A percentile compares a stretch with the other conserved stretches of the same genome.
These are phyloP conservation scores for Marmota flaviventris DNA, from an alignment of 2,113 vertebrate species.

Conservation along the genomic window DNA sequence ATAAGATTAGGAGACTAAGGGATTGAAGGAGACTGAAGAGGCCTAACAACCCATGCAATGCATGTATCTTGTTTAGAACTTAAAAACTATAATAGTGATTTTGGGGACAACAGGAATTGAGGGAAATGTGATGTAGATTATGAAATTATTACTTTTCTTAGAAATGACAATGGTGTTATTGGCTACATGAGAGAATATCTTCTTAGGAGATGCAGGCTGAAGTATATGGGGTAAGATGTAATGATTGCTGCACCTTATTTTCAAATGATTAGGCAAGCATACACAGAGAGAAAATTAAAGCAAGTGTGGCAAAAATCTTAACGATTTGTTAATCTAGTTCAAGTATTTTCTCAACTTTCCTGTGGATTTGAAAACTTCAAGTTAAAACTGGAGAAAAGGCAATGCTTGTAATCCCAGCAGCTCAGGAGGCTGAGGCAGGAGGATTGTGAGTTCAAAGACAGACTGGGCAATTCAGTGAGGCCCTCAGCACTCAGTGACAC, in stretches of 20 bases:
- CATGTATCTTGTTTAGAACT: background rate
- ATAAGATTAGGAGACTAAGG: background rate
- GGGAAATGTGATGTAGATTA: background rate
- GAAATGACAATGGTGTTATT: background rate
- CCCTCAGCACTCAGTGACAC: no score
- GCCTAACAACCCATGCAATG: background rate
- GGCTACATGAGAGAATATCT: slow-evolving; percentile 14
- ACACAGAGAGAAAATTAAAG: background rate
- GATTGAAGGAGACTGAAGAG: slow-evolving; percentile 18
- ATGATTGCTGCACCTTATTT: background rate
- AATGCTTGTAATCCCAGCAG: no score
- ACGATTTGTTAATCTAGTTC: background rate
- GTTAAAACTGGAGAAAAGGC: background rate
- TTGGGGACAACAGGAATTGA: background rate
- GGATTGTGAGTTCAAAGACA: no score
- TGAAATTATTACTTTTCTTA: background rate
- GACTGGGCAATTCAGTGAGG: no score
- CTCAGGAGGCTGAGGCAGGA: no score
- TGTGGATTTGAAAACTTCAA: slow-evolving; percentile 60
- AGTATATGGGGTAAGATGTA: background rate
- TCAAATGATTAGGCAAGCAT: slow-evolving; percentile 11
- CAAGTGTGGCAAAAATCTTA: slow-evolving; percentile 52
- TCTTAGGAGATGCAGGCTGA: background rate
- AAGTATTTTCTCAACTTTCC: background rate
- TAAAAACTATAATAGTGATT: slow-evolving; percentile 9